Conservation (phyloP, 2,113 vertebrate species). For the Anolis sagrei region DNA sequence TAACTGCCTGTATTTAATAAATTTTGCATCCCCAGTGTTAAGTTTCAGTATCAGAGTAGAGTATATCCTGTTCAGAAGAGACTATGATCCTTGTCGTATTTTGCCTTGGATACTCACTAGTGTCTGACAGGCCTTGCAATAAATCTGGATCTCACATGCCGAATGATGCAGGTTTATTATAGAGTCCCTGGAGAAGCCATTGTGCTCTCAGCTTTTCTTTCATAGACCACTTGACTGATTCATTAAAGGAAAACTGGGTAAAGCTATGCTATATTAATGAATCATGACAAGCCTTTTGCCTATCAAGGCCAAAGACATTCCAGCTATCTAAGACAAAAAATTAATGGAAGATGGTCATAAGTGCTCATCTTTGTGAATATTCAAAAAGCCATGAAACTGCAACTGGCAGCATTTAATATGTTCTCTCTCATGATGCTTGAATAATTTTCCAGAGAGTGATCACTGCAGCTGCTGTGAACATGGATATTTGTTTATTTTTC, state of each 20-base stretch:
- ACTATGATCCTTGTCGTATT: slow-evolving; percentile 16
- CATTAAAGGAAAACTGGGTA: slow-evolving; percentile 73
- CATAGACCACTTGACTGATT: slow-evolving; percentile 62
- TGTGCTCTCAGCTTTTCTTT: slow-evolving; percentile 70
- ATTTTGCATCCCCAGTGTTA: not conserved
- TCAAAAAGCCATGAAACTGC: slow-evolving; percentile 76
- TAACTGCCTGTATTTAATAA: slow-evolving; percentile 4
- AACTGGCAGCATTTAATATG: slow-evolving; percentile 75
- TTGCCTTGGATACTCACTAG: not conserved
- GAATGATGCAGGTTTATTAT: slow-evolving; percentile 51
- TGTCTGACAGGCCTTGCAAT: slow-evolving; percentile 53
- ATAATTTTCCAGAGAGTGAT: slow-evolving; percentile 78
- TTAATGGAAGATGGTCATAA: slow-evolving; percentile 81
- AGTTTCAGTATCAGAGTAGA: slow-evolving; percentile 29
- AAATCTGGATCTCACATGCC: slow-evolving; percentile 41
- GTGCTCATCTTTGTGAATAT: slow-evolving; percentile 68
- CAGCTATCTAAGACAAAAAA: slow-evolving; percentile 75
- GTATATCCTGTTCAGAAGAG: slow-evolving; percentile 37
- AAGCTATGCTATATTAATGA: slow-evolving; percentile 78
- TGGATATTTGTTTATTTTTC: slow-evolving; percentile 77
- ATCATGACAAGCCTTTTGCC: slow-evolving; percentile 79
- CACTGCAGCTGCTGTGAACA: slow-evolving; percentile 58
- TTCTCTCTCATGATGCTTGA: slow-evolving; percentile 72
- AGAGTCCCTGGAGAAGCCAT: slow-evolving; percentile 60
- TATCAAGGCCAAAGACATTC: slow-evolving; percentile 70